Percentiles rank a stretch among this genome's conserved stretches.
phyloP scores from a whole-genome alignment of 2,113 vertebrate genomes.

The Nycticebus coucang region DNA sequence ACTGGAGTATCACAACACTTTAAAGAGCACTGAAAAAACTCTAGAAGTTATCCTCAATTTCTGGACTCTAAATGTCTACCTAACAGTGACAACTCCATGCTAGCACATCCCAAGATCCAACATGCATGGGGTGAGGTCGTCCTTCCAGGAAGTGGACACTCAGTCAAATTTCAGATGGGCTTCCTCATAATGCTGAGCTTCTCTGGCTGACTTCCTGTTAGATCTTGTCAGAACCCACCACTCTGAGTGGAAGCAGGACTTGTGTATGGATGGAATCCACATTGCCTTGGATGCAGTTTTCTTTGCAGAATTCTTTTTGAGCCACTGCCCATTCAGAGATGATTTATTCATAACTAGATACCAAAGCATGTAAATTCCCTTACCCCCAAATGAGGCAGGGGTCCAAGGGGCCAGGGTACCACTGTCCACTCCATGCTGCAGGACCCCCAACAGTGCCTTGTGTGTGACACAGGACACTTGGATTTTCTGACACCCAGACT shows the following conservation, averaged over 20 bases:
- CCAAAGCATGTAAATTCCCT: background rate
- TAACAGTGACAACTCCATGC: background rate
- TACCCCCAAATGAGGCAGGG: background rate
- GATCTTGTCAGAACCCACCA: background rate
- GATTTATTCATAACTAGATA: background rate
- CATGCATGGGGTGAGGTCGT: background rate
- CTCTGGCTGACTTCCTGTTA: background rate
- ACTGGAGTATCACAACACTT: background rate
- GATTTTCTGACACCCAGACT: background rate
- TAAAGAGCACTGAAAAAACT: background rate
- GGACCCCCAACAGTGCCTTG: background rate
- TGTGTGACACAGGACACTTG: fast-evolving
- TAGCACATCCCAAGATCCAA: background rate
- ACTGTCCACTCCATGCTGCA: no score
- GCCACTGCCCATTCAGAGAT: background rate
- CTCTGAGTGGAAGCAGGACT: background rate
- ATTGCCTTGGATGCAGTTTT: background rate
- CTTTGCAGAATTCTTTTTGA: background rate
- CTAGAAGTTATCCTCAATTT: background rate
- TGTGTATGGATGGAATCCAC: background rate
- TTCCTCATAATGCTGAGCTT: background rate
- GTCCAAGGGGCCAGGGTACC: no score
- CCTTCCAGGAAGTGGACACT: background rate
- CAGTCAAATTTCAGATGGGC: background rate
- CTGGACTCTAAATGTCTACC: background rate